Conservation (phyloP, 2,888 invertebrate species). For the Thereva unica region DNA sequence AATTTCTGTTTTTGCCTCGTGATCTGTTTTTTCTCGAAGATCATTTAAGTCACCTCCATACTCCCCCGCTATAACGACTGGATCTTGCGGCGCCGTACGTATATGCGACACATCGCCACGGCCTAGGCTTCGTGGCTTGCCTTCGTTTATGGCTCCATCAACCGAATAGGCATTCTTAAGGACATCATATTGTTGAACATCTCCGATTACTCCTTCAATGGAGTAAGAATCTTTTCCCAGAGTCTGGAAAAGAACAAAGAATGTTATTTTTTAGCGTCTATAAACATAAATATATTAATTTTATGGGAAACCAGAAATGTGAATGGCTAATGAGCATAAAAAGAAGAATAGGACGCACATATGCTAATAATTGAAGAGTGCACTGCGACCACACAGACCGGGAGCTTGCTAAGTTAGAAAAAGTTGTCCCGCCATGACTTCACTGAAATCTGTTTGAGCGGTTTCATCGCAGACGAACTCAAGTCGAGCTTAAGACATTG, state of each 20-base stretch:
- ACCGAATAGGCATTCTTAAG: too few relatives aligned
- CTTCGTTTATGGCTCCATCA: background rate
- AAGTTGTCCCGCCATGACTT: background rate
- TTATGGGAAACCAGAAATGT: too few relatives aligned
- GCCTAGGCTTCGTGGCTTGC: background rate
- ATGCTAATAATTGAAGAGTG: too few relatives aligned
- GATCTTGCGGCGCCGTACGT: constrained; percentile 39
- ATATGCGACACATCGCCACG: constrained; percentile 28
- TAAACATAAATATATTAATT: constrained; percentile 1
- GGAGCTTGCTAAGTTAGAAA: too few relatives aligned
- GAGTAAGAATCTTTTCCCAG: constrained; percentile 1
- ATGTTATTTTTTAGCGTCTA: background rate
- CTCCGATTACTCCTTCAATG: constrained; percentile 2
- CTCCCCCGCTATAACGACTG: constrained; percentile 26
- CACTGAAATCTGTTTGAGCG: constrained; percentile 4
- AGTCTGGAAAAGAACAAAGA: background rate
- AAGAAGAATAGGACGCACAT: too few relatives aligned
- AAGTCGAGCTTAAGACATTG: constrained; percentile 1
- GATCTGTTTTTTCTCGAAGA: background rate
- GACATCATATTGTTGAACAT: background rate
- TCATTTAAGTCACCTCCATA: constrained; percentile 16
- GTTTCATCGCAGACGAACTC: background rate
- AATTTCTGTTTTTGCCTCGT: constrained; percentile 7
- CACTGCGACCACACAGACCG: too few relatives aligned
- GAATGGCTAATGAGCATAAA: too few relatives aligned